Conservation (phyloP, 2,113 vertebrate genomes). For the Eptesicus fuscus region DNA sequence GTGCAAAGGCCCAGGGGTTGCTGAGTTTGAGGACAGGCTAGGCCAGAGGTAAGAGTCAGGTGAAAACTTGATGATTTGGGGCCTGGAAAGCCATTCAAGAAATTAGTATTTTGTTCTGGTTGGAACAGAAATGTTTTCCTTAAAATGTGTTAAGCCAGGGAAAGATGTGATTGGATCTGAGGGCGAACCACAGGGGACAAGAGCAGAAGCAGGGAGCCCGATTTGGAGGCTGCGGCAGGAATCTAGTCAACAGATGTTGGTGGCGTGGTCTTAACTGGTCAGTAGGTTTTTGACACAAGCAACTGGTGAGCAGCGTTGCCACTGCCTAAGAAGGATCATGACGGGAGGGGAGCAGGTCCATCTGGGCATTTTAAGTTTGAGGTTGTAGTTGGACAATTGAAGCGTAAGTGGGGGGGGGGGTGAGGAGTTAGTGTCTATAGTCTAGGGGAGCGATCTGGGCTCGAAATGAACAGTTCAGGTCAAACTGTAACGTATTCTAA, state of each 20-base stretch:
- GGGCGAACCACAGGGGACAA: fast-evolving
- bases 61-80: background rate
- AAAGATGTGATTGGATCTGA: background rate
- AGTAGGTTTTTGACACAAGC: background rate
- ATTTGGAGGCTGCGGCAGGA: background rate
- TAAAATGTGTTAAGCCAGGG: background rate
- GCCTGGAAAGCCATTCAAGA: background rate
- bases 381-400: background rate
- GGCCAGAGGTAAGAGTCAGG: background rate
- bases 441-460: background rate
- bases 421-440: background rate
- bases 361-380: background rate
- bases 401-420: background rate
- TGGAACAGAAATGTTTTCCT: background rate
- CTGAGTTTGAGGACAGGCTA: background rate
- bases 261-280: background rate
- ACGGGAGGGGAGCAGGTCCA: background rate
- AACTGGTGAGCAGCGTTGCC: background rate
- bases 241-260: background rate
- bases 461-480: background rate
- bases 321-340: background rate
- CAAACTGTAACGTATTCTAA: background rate
- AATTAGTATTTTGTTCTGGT: background rate
- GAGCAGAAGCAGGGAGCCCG: background rate
- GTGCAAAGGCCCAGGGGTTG: background rate